These are phyloP conservation scores for Atrichornis clamosus DNA, from an alignment of 2,113 vertebrate species.

Conservation along the genomic window DNA sequence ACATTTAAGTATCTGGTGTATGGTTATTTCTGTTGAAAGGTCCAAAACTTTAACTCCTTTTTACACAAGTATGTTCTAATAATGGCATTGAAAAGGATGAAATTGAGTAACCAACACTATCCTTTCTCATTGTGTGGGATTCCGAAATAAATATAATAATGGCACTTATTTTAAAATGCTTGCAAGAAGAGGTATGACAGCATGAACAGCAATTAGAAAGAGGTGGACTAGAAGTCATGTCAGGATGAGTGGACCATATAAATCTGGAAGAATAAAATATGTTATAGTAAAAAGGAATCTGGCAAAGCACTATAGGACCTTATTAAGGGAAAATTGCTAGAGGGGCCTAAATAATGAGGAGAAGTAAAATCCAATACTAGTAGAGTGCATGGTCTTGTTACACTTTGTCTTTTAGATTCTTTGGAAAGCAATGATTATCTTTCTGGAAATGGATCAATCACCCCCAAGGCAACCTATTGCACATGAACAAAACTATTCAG, in stretches of 20 bases:
- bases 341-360: conserved; percentile 65
- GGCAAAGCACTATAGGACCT: conserved; percentile 8
- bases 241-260: neutral
- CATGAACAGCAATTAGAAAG: conserved; percentile 5
- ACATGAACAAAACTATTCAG: conserved; percentile 19
- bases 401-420: conserved; percentile 56
- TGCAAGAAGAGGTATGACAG: neutral
- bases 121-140: neutral
- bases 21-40: neutral
- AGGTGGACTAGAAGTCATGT: neutral
- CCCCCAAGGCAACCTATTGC: conserved; percentile 36
- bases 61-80: neutral
- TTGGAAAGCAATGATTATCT: conserved; percentile 53
- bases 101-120: neutral
- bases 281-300: neutral
- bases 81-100: neutral
- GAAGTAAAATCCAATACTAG: conserved; percentile 50
- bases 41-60: neutral
- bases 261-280: conserved; percentile 18
- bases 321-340: conserved; percentile 55
- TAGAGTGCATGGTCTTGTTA: conserved; percentile 21
- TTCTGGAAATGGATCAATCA: conserved; percentile 56
- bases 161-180: neutral
- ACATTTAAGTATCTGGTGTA: neutral
- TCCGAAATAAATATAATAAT: conserved; percentile 18